These are phyloP conservation scores for Amia ocellicauda DNA, from an alignment of 2,113 vertebrate genomes.

Conservation along the genomic window DNA sequence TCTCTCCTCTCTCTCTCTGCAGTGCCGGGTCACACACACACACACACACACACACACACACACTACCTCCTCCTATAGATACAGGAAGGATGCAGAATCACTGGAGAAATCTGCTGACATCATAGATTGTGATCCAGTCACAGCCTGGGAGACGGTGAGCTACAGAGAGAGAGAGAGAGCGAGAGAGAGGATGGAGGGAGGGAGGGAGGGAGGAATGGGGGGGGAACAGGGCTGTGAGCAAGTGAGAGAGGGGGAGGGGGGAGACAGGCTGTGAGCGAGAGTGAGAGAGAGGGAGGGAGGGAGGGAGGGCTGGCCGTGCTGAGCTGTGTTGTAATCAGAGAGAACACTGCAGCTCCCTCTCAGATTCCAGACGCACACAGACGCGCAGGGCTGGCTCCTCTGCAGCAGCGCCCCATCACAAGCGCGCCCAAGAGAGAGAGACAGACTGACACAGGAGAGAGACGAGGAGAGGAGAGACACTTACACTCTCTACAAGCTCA, in stretches of 20 bases:
- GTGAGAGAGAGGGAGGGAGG: slow-evolving; percentile 5
- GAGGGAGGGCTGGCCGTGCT: slow-evolving; percentile 23
- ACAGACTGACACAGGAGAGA: slow-evolving; percentile 25
- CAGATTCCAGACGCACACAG: slow-evolving; percentile 39
- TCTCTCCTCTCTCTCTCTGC: slow-evolving; percentile 39
- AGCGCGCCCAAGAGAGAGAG: no score
- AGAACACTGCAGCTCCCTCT: slow-evolving; percentile 61
- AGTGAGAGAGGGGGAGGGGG: background rate
- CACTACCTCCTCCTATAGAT: slow-evolving; percentile 38
- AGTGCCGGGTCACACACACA: no score
- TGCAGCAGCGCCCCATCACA: slow-evolving; percentile 7
- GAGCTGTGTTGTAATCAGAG: slow-evolving; percentile 39
- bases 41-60: no score
- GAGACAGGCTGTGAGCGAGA: slow-evolving; percentile 5
- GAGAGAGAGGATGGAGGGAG: slow-evolving; percentile 5
- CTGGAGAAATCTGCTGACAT: slow-evolving; percentile 67
- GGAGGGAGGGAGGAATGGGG: slow-evolving; percentile 1
- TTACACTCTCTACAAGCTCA: no score
- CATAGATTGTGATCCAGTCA: slow-evolving; percentile 62
- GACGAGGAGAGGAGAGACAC: background rate
- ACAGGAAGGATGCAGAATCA: slow-evolving; percentile 50
- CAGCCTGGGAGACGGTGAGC: slow-evolving; percentile 35
- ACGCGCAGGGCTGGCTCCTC: slow-evolving; percentile 24
- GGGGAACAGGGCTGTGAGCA: slow-evolving; percentile 16
- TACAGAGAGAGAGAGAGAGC: background rate